phyloP scores from a whole-genome alignment of 1,140 invertebrate genomes.

The Hesperophylax magnus region DNA sequence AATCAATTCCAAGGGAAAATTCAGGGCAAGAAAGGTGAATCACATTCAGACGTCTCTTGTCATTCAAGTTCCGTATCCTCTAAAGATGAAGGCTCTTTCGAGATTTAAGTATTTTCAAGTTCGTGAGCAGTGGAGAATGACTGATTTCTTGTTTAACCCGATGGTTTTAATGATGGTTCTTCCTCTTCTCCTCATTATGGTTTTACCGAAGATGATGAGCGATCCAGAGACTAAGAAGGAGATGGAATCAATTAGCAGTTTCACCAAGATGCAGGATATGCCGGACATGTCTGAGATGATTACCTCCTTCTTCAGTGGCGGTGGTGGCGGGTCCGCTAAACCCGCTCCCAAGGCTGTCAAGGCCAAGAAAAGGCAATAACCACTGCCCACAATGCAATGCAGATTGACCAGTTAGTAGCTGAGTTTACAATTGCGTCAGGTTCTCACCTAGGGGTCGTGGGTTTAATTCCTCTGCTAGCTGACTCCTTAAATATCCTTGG shows the following conservation, averaged over 20 bases:
- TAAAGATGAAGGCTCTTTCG: slow-evolving; percentile 87
- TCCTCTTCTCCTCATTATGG: slow-evolving; percentile 91
- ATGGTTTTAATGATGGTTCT: slow-evolving; percentile 99
- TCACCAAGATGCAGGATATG: slow-evolving; percentile 85
- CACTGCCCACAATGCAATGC: too few species aligned
- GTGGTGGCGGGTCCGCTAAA: slow-evolving; percentile 66
- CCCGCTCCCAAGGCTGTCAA: slow-evolving; percentile 75
- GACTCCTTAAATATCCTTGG: too few species aligned
- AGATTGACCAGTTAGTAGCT: too few species aligned
- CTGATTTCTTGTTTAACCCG: slow-evolving; percentile 96
- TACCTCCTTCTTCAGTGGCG: slow-evolving; percentile 83
- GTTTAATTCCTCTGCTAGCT: too few species aligned
- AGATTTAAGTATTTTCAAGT: slow-evolving; percentile 94
- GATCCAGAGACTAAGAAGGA: slow-evolving; percentile 96
- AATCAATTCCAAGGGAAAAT: slow-evolving; percentile 97
- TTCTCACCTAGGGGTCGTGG: too few species aligned
- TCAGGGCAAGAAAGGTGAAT: slow-evolving; percentile 94
- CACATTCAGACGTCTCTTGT: slow-evolving; percentile 92
- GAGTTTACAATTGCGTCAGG: too few species aligned
- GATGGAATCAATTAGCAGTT: slow-evolving; percentile 89
- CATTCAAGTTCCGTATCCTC: slow-evolving; percentile 90
- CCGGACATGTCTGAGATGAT: slow-evolving; percentile 94
- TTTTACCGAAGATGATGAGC: slow-evolving; percentile 97
- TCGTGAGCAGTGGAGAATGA: slow-evolving; percentile 93
- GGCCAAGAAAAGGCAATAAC: slow-evolving; percentile 79